A percentile compares a stretch with the other conserved stretches of the same genome.
These are phyloP conservation scores for Monochamus alternatus DNA, from an alignment of 2,888 invertebrate genomes.

Conservation along the genomic window DNA sequence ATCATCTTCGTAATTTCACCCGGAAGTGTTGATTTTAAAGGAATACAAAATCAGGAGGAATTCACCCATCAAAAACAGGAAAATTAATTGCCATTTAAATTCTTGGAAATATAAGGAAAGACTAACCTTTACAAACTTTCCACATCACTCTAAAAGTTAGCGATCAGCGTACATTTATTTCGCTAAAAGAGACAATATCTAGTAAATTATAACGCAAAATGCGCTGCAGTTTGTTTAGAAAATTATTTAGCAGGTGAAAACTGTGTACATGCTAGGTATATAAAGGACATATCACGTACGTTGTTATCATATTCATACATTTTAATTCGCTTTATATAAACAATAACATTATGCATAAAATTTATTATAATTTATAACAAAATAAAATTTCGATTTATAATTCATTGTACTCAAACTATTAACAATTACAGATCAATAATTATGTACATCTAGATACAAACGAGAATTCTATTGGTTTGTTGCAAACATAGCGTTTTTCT, in stretches of 20 bases:
- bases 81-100: neutral
- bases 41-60: neutral
- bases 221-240: conserved; percentile 8
- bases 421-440: no score
- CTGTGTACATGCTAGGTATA: neutral
- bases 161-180: conserved; percentile 1
- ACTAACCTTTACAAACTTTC: neutral
- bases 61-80: conserved; percentile 5
- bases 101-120: neutral
- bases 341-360: neutral
- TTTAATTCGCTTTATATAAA: conserved; percentile 21
- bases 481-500: no score
- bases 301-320: conserved; percentile 27
- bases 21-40: conserved; percentile 1
- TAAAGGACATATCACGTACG: conserved; percentile 16
- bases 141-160: neutral
- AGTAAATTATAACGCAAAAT: conserved; percentile 8
- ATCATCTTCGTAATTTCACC: neutral
- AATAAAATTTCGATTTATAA: neutral
- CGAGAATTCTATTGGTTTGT: no score
- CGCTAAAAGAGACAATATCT: neutral
- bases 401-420: neutral
- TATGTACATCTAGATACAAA: no score
- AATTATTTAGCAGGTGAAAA: conserved; percentile 19
- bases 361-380: conserved; percentile 8